A percentile compares a stretch with the other conserved stretches of the same genome.
phyloP scores from a whole-genome alignment of 1,140 invertebrate species.

The Drosophila hydei region DNA sequence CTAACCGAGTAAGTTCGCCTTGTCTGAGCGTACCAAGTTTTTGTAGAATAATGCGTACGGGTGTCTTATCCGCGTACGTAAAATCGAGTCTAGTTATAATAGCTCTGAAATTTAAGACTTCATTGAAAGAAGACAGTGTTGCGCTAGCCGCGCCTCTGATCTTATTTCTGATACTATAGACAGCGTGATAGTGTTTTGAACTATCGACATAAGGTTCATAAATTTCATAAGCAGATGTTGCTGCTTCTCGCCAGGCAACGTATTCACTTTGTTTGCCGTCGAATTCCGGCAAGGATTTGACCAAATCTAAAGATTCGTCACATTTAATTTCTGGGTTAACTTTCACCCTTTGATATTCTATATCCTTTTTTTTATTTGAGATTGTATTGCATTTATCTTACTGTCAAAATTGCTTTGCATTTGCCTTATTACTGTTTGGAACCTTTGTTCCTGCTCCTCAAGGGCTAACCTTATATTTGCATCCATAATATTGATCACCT shows the following conservation, averaged over 20 bases:
- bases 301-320: conserved; percentile 4
- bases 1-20: not conserved
- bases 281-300: conserved; percentile 12
- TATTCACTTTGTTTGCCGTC: no score
- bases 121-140: no score
- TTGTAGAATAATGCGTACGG: not conserved
- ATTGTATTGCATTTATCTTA: no score
- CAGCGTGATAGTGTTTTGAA: not conserved
- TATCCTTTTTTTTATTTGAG: no score
- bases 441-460: no score
- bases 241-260: no score
- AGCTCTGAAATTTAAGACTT: not conserved
- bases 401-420: no score
- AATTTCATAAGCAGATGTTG: not conserved
- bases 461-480: no score
- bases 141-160: no score
- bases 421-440: no score
- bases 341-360: conserved; percentile 2
- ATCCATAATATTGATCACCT: no score
- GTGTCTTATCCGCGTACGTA: not conserved
- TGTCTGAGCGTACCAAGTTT: conserved; percentile 1
- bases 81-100: not conserved
- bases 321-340: conserved; percentile 3
- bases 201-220: not conserved
- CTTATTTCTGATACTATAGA: no score